These are phyloP conservation scores for Drosophila fungiperda DNA, from an alignment of 2,888 invertebrate genomes.

Conservation along the genomic window DNA sequence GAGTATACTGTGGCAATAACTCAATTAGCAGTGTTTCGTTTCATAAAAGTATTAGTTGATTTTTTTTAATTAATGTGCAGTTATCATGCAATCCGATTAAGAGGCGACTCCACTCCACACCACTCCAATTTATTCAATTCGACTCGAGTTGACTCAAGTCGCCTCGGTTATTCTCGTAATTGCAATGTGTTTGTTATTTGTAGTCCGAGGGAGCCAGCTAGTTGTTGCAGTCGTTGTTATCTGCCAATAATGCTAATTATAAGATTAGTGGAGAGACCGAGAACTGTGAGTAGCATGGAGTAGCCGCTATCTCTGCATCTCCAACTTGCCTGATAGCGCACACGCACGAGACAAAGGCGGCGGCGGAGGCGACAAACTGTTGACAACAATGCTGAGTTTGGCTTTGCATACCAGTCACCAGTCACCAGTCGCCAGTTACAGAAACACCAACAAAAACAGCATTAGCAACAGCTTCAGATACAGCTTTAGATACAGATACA, in stretches of 20 bases:
- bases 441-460: background rate
- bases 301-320: constrained; percentile 49
- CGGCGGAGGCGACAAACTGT: constrained; percentile 52
- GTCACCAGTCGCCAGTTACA: constrained; percentile 27
- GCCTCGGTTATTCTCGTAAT: constrained; percentile 53
- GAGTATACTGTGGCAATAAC: constrained; percentile 76
- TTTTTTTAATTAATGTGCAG: constrained; percentile 79
- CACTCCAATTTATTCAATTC: background rate
- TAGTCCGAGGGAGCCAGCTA: constrained; percentile 58
- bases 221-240: constrained; percentile 66
- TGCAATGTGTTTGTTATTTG: constrained; percentile 80
- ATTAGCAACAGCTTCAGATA: background rate
- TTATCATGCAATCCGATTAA: constrained; percentile 82
- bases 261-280: constrained; percentile 64
- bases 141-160: constrained; percentile 25
- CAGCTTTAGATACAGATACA: constrained; percentile 17
- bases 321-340: constrained; percentile 54
- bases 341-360: constrained; percentile 60
- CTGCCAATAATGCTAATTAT: constrained; percentile 82
- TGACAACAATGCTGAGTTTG: constrained; percentile 58
- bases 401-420: constrained; percentile 36
- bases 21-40: constrained; percentile 82
- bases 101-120: constrained; percentile 50
- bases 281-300: constrained; percentile 20
- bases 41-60: constrained; percentile 82